Base-by-base conservation (phyloP, 2,797 vertebrate species). In the Spondyliosoma cantharus region DNA sequence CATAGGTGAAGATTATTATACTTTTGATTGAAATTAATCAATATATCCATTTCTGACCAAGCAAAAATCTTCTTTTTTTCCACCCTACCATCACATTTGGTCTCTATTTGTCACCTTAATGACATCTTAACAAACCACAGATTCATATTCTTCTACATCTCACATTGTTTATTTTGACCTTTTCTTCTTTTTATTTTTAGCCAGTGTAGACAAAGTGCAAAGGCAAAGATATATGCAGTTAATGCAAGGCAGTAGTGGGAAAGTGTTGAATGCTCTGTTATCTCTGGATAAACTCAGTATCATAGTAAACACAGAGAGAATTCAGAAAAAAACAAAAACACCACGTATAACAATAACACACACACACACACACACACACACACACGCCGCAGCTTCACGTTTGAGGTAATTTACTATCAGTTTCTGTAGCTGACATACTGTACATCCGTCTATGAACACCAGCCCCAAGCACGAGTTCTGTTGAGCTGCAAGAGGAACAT, bases 401-500 rank as follows among this genome's bases (percentile, higher is more conserved):
- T 64, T 43, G 20, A 27, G n/a, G 22, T 66, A 19, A 53, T 63
- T 45, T 48, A 7, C 27, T 3, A n/a, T 52, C 25, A 12, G 4
- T 42, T 74, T 42, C 48, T 24, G 52, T 49, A 5, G n/a, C 59
- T 74, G 63, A 76, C 32, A 63, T 27, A 15, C 45, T 46, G 45
- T 5, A 65, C 27, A 60, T 59, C 57, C 3, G 2, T 82, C 62
- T 37, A 58, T 3, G 12, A 71, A 61, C 52, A 71, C 27, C 53
- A 46, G 58, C 74, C 52, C 37, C 20, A 54, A 25, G 74, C 53
- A 25, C 22, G 17, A 50, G 46, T 57, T 80, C 32, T 32, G 17
- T 62, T 64, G 71, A 82, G 65, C 74, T 71, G 61, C 46, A 61
- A 77, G 76, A 59, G 63, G 64, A 74, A 82, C 5, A 57, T 20